Evolutionary conservation across 1,140 invertebrate species (phyloP), one percentile per base, ranked within the genome.

Genomic region (Laupala kohalensis): DNA sequence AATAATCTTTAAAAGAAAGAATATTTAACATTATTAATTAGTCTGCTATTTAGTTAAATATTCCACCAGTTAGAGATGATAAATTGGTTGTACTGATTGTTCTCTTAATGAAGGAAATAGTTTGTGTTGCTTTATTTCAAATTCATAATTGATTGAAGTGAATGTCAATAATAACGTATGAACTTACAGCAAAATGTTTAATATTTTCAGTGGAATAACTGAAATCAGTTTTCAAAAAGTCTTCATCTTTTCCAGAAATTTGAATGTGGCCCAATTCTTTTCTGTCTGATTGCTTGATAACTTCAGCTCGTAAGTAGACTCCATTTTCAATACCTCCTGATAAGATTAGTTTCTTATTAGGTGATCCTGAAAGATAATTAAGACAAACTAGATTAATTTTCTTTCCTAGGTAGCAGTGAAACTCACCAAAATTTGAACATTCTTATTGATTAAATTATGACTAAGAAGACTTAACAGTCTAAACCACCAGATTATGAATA

Each of bases 141-240:
- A n/a, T 4, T 2, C 5, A 12, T 26, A 26, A 15, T 4, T 2
- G 12, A 64, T n/a, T 64, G 9, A 6, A 66, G 9, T 66, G 12
- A 66, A 66, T 5, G 25, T 28, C 26, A 26, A 4, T 63, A 37
- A 70, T 67, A n/a, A n/a, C n/a, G n/a, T n/a, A n/a, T n/a, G n/a
- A 73, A 78, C 83, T 84, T 77, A 87, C 86, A 77, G 81, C 74
- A 67, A 86, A 83, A 72, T 79, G 77, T 74, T 86, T 82, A 53
- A 90, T 81, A 75, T 89, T 87, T 5, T 90, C 86, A 30, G 85
- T 84, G 69, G 86, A 86, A 24, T 86, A 80, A 4, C 80, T 82
- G 71, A 88, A 87, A 25, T 87, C 86, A 4, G 86, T 85, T 78
- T 90, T 88, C 62, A 91, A 77, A 75, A 89, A 87, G 75, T 91